These are phyloP conservation scores for Amblyteles armatorius DNA, from an alignment of 2,888 invertebrate species.

Conservation along the genomic window DNA sequence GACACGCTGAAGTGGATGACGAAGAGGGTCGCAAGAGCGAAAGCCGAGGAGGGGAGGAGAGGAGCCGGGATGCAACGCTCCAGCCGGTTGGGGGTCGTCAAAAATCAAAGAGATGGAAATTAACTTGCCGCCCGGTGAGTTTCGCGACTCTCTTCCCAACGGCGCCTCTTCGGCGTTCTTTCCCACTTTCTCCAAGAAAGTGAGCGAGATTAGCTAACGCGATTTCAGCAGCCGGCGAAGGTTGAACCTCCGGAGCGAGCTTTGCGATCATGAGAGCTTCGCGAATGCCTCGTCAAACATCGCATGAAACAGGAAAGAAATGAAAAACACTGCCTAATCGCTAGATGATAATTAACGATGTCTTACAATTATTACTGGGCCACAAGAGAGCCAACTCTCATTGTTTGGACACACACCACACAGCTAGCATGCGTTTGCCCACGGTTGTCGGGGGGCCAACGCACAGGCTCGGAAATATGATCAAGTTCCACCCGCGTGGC, in stretches of 20 bases:
- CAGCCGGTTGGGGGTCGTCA: constrained; percentile 72
- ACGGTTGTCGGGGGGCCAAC: constrained; percentile 39
- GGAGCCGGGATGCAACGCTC: constrained; percentile 45
- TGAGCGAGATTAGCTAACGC: constrained; percentile 75
- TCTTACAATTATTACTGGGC: neutral
- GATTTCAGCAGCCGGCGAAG: constrained; percentile 71
- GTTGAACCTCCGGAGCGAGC: constrained; percentile 39
- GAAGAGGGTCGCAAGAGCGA: constrained; percentile 40
- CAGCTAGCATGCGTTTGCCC: neutral
- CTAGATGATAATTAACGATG: neutral
- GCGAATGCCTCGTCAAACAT: neutral
- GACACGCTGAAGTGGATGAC: constrained; percentile 64
- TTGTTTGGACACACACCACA: neutral
- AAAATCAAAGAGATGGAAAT: constrained; percentile 83
- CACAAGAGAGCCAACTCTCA: neutral
- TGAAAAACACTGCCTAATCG: neutral
- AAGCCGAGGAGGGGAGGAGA: constrained; percentile 50
- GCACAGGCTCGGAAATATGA: constrained; percentile 69
- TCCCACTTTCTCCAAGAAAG: constrained; percentile 47
- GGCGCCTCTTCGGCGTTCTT: constrained; percentile 22
- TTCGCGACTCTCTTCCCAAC: constrained; percentile 9
- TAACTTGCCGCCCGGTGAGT: constrained; percentile 71
- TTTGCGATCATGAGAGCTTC: neutral
- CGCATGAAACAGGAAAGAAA: neutral
- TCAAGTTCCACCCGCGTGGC: constrained; percentile 50